Evolutionary conservation across 2,797 vertebrate species (phyloP).

Genomic region (Ambastaia sidthimunki): DNA sequence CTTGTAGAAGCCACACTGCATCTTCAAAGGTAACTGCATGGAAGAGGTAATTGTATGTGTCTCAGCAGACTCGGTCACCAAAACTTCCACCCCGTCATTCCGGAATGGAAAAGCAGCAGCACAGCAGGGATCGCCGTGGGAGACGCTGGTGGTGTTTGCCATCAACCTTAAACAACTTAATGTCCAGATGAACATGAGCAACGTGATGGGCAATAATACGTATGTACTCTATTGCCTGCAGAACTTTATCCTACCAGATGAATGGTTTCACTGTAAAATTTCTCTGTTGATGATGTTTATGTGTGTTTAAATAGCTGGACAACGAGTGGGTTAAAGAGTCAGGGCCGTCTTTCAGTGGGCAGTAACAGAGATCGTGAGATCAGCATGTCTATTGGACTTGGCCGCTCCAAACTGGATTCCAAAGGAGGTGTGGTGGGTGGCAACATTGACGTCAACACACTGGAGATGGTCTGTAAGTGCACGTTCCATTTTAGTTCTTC

Average conservation of each 20-base stretch:
- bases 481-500: conserved; percentile 17
- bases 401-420: conserved; percentile 96
- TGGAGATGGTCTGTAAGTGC: conserved; percentile 99
- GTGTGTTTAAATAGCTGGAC: conserved; percentile 85
- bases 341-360: conserved; percentile 95
- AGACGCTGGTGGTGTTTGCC: conserved; percentile 96
- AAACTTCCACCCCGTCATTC: conserved; percentile 90
- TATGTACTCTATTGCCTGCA: conserved; percentile 69
- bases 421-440: conserved; percentile 98
- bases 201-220: conserved; percentile 99
- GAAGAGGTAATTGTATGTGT: conserved; percentile 7
- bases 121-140: conserved; percentile 94
- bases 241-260: too few relatives aligned
- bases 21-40: too few relatives aligned
- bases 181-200: conserved; percentile 99
- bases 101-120: conserved; percentile 87
- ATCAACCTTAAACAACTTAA: conserved; percentile 97
- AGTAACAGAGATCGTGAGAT: conserved; percentile 97
- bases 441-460: conserved; percentile 96
- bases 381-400: conserved; percentile 96
- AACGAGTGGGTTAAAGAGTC: conserved; percentile 97
- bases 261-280: background rate
- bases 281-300: background rate
- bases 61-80: conserved; percentile 86
- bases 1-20: background rate